A percentile compares a stretch with the other conserved stretches of the same genome.
These are phyloP conservation scores for Trichogramma evanescens DNA, from an alignment of 2,888 invertebrate species.

Conservation along the genomic window DNA sequence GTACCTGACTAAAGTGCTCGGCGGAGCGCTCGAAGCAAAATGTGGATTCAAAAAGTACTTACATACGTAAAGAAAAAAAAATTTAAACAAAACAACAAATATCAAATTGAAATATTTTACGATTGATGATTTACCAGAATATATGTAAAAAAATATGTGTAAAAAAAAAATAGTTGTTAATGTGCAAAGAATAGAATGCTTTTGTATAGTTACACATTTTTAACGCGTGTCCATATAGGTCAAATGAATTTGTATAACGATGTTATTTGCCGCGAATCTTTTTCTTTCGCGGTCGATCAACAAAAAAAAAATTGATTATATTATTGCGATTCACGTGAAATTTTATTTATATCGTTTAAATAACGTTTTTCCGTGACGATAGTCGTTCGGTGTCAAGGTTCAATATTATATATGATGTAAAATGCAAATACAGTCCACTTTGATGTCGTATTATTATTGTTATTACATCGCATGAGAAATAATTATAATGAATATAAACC, in stretches of 20 bases:
- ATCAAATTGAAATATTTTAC: conserved; percentile 6
- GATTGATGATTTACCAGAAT: not conserved
- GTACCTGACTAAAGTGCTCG: conserved; percentile 16
- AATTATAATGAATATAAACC: not conserved
- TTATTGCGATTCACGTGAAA: conserved; percentile 3
- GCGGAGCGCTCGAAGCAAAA: conserved; percentile 3
- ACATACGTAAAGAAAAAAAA: not conserved
- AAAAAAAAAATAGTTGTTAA: conserved; percentile 1
- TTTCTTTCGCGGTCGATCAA: not conserved
- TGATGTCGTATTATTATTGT: conserved; percentile 12
- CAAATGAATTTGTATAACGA: conserved; percentile 4
- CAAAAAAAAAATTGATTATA: conserved; percentile 5
- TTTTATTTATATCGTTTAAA: not conserved
- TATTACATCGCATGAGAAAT: not conserved
- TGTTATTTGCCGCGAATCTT: conserved; percentile 2
- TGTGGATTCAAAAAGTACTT: conserved; percentile 15
- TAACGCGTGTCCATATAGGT: not conserved
- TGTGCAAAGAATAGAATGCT: conserved; percentile 2
- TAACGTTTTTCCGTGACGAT: too few species aligned
- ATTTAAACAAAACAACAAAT: not conserved
- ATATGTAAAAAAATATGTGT: not conserved
- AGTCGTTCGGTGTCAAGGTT: not conserved
- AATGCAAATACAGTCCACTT: conserved; percentile 2
- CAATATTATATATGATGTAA: conserved; percentile 1
- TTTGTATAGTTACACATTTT: conserved; percentile 11